Evolutionary conservation across 2,797 vertebrate genomes (phyloP), one percentile per base, ranked within the genome.

Genomic region (Coilia nasus): DNA sequence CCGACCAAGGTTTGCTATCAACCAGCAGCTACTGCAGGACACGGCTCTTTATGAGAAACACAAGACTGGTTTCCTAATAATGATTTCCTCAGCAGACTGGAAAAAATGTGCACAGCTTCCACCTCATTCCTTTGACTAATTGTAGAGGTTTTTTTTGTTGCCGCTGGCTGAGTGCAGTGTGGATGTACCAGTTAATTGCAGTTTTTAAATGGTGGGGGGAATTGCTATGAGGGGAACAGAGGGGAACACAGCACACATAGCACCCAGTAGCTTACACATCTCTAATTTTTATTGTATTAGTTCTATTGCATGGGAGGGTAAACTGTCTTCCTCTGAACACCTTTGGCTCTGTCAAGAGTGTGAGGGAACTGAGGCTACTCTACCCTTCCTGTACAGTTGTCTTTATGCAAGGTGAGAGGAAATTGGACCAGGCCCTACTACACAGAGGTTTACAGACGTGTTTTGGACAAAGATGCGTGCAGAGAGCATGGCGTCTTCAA

Each of bases 41-140:
- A 85, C 47, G 46, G 81, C 78, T 80, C 57, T 82, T 85, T 64
- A 85, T 71, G 44, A 83, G 81, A 83, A 85, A 75, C 85, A 85
- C 64, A 85, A 85, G 85, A 83, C 60, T 31, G 15, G n/a, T 67
- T 71, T 75, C 60, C 62, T 31, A 56, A 54, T 71, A 81, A 82
- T 75, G 60, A 71, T 85, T 82, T 82, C 81, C 59, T 85, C 82
- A 75, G 71, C 25, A 81, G 46, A 59, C 60, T 56, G 81, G 81
- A 82, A 84, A 78, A 78, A 84, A 84, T 84, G 83, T 84, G 83
- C 83, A 84, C 71, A 41, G 67, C 80, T 60, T 82, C 86, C 78
- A 83, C 62, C n/a, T 71, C 83, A 81, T 78, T 78, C 47, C 80
- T 71, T 44, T 35, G 31, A 47, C 62, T 71, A 71, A 78, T 54